These are phyloP conservation scores for Ovis aries DNA, from an alignment of 2,113 vertebrate species.

Conservation along the genomic window ARS-UI_Ramb_v3.0 NC_056080.1:99130001-99130500, in stretches of 20 bases:
- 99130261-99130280: slow-evolving; percentile 51
- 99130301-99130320: slow-evolving; percentile 34
- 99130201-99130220: slow-evolving; percentile 10
- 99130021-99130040: background rate
- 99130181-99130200: background rate
- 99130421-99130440: slow-evolving; percentile 19
- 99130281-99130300: slow-evolving; percentile 15
- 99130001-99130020: background rate
- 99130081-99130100: background rate
- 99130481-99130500: slow-evolving; percentile 6
- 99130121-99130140: background rate
- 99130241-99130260: background rate
- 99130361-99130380: slow-evolving; percentile 55
- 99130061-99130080: slow-evolving; percentile 21
- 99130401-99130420: background rate
- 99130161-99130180: background rate
- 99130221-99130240: background rate
- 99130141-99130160: background rate
- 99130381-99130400: slow-evolving; percentile 42
- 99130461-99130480: background rate
- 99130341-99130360: slow-evolving; percentile 43
- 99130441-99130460: background rate
- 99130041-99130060: slow-evolving; percentile 30
- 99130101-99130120: slow-evolving; percentile 8
- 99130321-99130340: slow-evolving; percentile 50